Base-by-base conservation (phyloP, 2,888 invertebrate genomes). In the Drosophila anceps region DNA sequence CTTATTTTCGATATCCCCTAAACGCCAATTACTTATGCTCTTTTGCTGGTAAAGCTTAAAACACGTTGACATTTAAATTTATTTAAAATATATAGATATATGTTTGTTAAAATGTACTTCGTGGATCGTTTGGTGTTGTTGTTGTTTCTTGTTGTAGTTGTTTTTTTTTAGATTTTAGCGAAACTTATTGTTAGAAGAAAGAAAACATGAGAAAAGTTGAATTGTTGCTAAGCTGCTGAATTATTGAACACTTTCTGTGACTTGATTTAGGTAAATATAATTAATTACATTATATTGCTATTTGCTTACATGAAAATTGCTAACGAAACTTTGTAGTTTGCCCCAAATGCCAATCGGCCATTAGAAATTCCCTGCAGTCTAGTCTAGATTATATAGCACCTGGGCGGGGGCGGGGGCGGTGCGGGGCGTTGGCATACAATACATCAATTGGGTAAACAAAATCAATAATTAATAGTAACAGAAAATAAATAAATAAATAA, bases 201-300 rank as follows among this genome's bases (percentile, higher is more conserved):
- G 54, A 54, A 20, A 62, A 51, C 10, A 37, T 8, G n/a, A 18
- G 44, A 31, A 37, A 44, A 7, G 29, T 44, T 53, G 29, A 44
- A 44, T 44, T 27, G n/a, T 20, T 35, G 35, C 55, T 63, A 62
- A 69, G 57, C 76, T 57, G 62, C 54, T 76, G 79, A 58, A 54
- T 76, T 71, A 66, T 85, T 82, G 83, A 88, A 82, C 88, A 88
- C 81, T 85, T 80, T 60, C 66, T 84, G 88, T 87, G 84, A 84
- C 79, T 79, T 82, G 48, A 81, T 69, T 80, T 81, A 77, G 77
- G 43, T 55, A 66, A 53, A 55, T 57, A 37, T 20, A 50, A 20
- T 50, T 50, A 33, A 33, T 50, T 18, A 50, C 10, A 35, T 33
- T 39, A 20, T 48, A 51, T 12, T 64, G 60, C 72, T 78, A 67